A percentile compares a stretch with the other conserved stretches of the same genome.
These are phyloP conservation scores for Omphaloscelis lunosa DNA, from an alignment of 2,888 invertebrate species.

Conservation along the genomic window DNA sequence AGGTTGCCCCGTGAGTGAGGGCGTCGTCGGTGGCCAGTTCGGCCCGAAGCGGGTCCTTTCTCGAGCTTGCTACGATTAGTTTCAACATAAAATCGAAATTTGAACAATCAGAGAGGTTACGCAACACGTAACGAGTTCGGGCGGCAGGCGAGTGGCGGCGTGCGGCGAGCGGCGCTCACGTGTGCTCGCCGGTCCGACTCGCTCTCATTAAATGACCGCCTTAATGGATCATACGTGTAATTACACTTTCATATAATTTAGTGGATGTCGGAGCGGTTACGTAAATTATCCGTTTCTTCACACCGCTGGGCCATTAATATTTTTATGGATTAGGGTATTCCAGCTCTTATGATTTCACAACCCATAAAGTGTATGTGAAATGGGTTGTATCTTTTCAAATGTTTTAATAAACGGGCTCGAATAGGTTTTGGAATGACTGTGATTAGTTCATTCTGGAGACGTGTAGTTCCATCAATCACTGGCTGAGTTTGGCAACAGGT, in stretches of 20 bases:
- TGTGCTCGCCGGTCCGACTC: conserved; percentile 57
- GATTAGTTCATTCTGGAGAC: conserved; percentile 17
- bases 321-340: conserved; percentile 65
- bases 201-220: conserved; percentile 77
- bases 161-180: conserved; percentile 53
- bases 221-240: conserved; percentile 83
- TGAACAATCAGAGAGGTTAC: conserved; percentile 79
- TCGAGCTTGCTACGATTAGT: conserved; percentile 77
- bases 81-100: conserved; percentile 78
- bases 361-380: conserved; percentile 33
- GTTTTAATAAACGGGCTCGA: conserved; percentile 17
- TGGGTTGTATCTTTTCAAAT: conserved; percentile 31
- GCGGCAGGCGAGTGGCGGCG: conserved; percentile 47
- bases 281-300: conserved; percentile 72
- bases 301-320: conserved; percentile 63
- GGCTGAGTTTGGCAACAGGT: conserved; percentile 27
- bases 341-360: conserved; percentile 51
- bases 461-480: conserved; percentile 32
- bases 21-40: conserved; percentile 68
- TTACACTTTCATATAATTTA: conserved; percentile 81
- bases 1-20: conserved; percentile 81
- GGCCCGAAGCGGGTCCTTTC: conserved; percentile 78
- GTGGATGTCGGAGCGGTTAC: conserved; percentile 74
- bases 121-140: conserved; percentile 71
- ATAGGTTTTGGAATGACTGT: conserved; percentile 17